Percentiles rank a stretch among this genome's conserved stretches.
phyloP scores from a whole-genome alignment of 2,113 vertebrate genomes.

The Phylloscopus trochilus region DNA sequence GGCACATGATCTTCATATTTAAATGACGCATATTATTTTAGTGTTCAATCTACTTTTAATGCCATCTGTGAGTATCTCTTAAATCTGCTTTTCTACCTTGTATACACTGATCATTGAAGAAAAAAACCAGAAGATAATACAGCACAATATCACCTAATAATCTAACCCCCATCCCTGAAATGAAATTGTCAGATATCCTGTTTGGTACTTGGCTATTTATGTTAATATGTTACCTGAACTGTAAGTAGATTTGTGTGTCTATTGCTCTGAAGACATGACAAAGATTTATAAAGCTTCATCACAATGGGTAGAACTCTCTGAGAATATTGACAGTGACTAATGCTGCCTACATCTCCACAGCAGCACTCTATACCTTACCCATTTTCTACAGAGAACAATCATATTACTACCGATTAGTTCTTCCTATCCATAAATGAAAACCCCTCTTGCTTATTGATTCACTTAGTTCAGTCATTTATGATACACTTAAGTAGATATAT shows the following conservation, averaged over 20 bases:
- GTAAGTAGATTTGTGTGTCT: conserved; percentile 62
- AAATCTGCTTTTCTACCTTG: conserved; percentile 36
- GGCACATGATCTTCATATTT: background rate
- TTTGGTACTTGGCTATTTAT: conserved; percentile 63
- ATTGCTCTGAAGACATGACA: conserved; percentile 60
- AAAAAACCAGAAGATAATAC: conserved; percentile 12
- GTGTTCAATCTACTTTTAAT: background rate
- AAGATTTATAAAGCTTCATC: conserved; percentile 69
- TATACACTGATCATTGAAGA: conserved; percentile 15
- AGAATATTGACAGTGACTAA: conserved; percentile 68
- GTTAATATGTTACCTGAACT: conserved; percentile 60
- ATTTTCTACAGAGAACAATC: conserved; percentile 51
- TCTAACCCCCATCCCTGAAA: background rate
- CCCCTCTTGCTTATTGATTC: conserved; percentile 46
- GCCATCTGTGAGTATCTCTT: background rate
- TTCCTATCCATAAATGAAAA: conserved; percentile 41
- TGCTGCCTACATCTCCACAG: conserved; percentile 32
- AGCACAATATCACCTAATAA: conserved; percentile 46
- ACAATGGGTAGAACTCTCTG: conserved; percentile 48
- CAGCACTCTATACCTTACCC: conserved; percentile 57
- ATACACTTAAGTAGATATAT: conserved; percentile 35
- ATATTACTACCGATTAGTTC: conserved; percentile 41
- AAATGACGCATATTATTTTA: background rate
- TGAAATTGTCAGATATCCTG: conserved; percentile 44
- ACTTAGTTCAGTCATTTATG: conserved; percentile 41